phyloP scores from a whole-genome alignment of 2,888 invertebrate species.

The Melieria omissa region DNA sequence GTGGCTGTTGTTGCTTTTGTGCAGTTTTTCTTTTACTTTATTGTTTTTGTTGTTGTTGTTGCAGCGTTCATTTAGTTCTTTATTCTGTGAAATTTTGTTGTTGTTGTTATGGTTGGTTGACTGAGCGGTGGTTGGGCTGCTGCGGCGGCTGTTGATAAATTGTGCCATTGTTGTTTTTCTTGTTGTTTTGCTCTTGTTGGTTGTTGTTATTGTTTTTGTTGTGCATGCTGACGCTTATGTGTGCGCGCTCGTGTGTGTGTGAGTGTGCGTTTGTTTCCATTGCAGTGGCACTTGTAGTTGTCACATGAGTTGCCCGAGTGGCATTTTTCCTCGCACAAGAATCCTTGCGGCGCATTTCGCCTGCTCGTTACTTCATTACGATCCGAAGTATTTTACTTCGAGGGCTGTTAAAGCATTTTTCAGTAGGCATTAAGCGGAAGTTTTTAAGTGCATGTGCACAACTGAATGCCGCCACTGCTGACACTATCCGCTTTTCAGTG shows the following conservation, averaged over 20 bases:
- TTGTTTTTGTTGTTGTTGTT: neutral
- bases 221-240: neutral
- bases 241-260: neutral
- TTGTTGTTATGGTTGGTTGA: neutral
- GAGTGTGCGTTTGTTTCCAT: too few relatives aligned
- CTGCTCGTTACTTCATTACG: too few relatives aligned
- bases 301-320: neutral
- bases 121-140: neutral
- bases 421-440: too few relatives aligned
- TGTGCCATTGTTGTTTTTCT: neutral
- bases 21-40: neutral
- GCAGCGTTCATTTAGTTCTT: neutral
- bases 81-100: neutral
- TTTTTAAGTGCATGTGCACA: too few relatives aligned
- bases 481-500: too few relatives aligned
- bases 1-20: neutral
- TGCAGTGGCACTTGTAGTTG: neutral
- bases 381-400: too few relatives aligned
- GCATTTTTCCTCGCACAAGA: too few relatives aligned
- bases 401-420: too few relatives aligned
- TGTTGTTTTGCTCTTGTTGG: neutral
- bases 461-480: too few relatives aligned
- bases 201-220: slow-evolving; percentile 26
- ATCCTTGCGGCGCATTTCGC: too few relatives aligned
- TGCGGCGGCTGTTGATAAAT: too few relatives aligned